A percentile compares a stretch with the other conserved stretches of the same genome.
phyloP scores from a whole-genome alignment of 2,888 invertebrate genomes.

The Polydrusus pterygomalis region DNA sequence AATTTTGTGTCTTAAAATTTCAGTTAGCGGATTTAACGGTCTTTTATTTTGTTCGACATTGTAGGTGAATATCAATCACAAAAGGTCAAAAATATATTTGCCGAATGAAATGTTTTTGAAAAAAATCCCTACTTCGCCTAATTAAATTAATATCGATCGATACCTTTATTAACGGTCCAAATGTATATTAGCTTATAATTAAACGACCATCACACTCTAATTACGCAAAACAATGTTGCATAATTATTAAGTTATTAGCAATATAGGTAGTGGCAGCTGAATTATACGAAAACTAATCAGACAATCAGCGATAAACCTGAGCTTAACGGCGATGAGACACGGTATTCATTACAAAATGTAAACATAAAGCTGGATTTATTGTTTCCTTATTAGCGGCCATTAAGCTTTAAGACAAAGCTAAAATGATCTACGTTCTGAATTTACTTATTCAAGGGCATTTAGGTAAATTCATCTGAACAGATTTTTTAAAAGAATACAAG shows the following conservation, averaged over 20 bases:
- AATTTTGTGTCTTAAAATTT: too few species aligned
- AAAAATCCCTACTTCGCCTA: too few species aligned
- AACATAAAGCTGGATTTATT: conserved; percentile 44
- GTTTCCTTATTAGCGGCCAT: conserved; percentile 44
- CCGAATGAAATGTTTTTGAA: too few species aligned
- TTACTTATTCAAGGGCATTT: conserved; percentile 1
- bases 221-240: conserved; percentile 32
- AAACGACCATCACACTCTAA: conserved; percentile 2
- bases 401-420: conserved; percentile 40
- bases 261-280: conserved; percentile 16
- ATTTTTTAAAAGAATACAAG: too few species aligned
- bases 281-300: conserved; percentile 47
- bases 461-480: not conserved
- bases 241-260: conserved; percentile 34
- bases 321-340: conserved; percentile 48
- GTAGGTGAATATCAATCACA: too few species aligned
- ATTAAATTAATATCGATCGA: too few species aligned
- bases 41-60: too few species aligned
- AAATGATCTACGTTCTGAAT: conserved; percentile 37
- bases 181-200: not conserved
- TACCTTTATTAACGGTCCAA: not conserved
- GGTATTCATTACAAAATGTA: conserved; percentile 49
- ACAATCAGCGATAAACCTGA: conserved; percentile 44
- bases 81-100: too few species aligned
- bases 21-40: too few species aligned